phyloP scores from a whole-genome alignment of 2,888 invertebrate genomes.

The Brachypalpus laphriformis region DNA sequence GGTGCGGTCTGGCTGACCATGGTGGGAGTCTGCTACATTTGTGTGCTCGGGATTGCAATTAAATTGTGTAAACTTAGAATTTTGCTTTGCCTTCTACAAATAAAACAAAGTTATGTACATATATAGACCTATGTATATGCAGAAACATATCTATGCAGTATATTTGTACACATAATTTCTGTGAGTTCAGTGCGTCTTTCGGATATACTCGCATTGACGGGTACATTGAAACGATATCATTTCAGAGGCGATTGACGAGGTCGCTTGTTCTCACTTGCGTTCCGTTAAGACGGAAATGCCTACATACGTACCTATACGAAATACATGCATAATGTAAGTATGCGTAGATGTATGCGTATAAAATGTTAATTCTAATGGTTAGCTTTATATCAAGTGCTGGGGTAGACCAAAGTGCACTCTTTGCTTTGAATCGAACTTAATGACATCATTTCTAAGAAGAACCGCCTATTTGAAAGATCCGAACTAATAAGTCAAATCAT shows the following conservation, averaged over 20 bases:
- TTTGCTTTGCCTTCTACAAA: constrained; percentile 17
- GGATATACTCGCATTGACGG: too few relatives aligned
- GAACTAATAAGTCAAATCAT: too few relatives aligned
- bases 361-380: too few relatives aligned
- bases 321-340: too few relatives aligned
- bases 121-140: not conserved
- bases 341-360: too few relatives aligned
- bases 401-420: too few relatives aligned
- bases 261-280: not conserved
- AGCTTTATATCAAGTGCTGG: too few relatives aligned
- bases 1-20: constrained; percentile 35
- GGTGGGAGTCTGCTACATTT: constrained; percentile 19
- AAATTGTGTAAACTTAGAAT: constrained; percentile 40
- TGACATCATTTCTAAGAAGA: too few relatives aligned
- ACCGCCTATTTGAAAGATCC: too few relatives aligned
- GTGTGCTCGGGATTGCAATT: constrained; percentile 39
- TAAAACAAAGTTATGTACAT: not conserved
- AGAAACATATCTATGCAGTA: not conserved
- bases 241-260: constrained; percentile 28
- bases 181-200: not conserved
- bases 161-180: not conserved
- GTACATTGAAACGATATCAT: constrained; percentile 27
- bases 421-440: too few relatives aligned
- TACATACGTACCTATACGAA: too few relatives aligned
- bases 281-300: constrained; percentile 6